A percentile compares a stretch with the other conserved stretches of the same genome.
Conservation (phyloP, 2,888 invertebrate genomes). For the Apotomis capreana region DNA sequence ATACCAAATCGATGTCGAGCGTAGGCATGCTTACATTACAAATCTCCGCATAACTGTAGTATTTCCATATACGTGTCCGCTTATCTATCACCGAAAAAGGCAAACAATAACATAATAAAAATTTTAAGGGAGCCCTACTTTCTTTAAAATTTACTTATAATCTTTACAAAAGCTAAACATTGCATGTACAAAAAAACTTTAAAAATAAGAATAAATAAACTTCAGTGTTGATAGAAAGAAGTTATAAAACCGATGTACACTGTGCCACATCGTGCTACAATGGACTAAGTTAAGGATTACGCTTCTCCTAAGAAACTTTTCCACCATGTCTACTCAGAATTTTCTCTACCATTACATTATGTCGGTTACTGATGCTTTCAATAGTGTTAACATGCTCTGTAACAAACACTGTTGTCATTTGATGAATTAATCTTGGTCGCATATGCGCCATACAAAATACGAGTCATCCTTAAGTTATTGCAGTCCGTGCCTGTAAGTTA, state of each 20-base stretch:
- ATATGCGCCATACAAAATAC: too few relatives aligned
- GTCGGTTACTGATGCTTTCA: too few relatives aligned
- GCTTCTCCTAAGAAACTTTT: too few relatives aligned
- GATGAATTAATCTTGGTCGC: too few relatives aligned
- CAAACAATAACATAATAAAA: conserved; percentile 24
- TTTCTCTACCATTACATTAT: too few relatives aligned
- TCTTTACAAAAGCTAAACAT: background rate
- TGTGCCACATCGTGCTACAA: background rate
- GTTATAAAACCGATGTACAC: background rate
- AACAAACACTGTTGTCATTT: too few relatives aligned
- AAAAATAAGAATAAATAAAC: background rate
- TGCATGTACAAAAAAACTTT: background rate
- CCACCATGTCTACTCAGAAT: too few relatives aligned
- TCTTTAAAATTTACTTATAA: background rate
- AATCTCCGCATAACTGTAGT: conserved; percentile 9
- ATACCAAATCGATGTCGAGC: conserved; percentile 6
- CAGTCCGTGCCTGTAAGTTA: too few relatives aligned
- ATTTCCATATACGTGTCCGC: conserved; percentile 7
- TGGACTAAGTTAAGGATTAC: background rate
- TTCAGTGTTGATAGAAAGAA: background rate
- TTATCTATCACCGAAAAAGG: conserved; percentile 15
- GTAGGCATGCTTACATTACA: background rate
- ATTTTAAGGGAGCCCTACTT: background rate
- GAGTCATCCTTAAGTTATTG: too few relatives aligned
- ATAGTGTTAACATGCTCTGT: too few relatives aligned